phyloP scores from a whole-genome alignment of 2,888 invertebrate genomes.

The Andrena chrysosceles region DNA sequence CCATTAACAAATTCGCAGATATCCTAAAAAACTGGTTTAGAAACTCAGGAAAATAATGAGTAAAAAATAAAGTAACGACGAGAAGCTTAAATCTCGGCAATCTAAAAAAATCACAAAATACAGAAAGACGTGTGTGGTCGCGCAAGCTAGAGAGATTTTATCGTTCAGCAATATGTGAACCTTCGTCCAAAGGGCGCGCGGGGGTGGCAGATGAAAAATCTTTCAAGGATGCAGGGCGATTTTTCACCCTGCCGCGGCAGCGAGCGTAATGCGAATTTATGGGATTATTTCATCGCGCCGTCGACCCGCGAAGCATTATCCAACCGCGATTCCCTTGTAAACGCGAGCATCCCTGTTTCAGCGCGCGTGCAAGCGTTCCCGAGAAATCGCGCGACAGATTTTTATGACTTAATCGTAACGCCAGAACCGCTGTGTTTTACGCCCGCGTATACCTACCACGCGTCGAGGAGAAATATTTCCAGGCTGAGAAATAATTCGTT shows the following conservation, averaged over 20 bases:
- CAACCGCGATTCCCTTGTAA: constrained; percentile 38
- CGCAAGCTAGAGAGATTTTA: constrained; percentile 45
- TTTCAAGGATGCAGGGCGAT: constrained; percentile 62
- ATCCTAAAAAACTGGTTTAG: too few species aligned
- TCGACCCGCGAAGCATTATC: constrained; percentile 45
- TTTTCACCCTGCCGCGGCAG: constrained; percentile 64
- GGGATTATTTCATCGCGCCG: constrained; percentile 63
- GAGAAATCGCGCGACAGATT: constrained; percentile 42
- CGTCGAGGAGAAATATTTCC: background rate
- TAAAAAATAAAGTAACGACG: too few species aligned
- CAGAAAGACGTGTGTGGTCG: constrained; percentile 23
- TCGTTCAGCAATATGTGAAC: constrained; percentile 52
- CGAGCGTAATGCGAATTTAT: constrained; percentile 68
- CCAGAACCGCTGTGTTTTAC: background rate
- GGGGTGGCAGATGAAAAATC: constrained; percentile 57
- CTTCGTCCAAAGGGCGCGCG: background rate
- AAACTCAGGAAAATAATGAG: too few species aligned
- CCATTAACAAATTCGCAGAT: background rate
- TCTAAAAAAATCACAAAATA: background rate
- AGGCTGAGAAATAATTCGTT: constrained; percentile 32
- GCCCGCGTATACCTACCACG: background rate
- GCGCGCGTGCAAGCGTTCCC: background rate
- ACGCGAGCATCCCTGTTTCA: constrained; percentile 10
- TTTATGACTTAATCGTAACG: constrained; percentile 46
- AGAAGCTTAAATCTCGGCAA: too few species aligned